Evolutionary conservation across 2,113 vertebrate species (phyloP), one percentile per base, ranked within the genome.

Genomic region (Grallaria varia): DNA sequence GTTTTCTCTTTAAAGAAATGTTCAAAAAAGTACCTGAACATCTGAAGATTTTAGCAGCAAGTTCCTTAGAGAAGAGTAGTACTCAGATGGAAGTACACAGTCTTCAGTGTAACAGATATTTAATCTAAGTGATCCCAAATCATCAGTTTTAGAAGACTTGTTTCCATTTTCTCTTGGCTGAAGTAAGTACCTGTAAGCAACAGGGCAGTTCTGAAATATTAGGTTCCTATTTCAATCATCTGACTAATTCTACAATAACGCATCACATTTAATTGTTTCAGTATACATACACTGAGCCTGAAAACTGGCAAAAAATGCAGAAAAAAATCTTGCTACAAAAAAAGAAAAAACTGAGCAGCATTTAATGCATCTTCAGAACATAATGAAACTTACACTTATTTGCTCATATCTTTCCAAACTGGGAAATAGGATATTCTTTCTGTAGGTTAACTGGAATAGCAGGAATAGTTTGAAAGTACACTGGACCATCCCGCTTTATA

Each of bases 31-130:
- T 98, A 99, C 99, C 99, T 99, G 98, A 95, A 99, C 97, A 87
- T 99, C 99, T 63, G 99, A 97, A 72, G 99, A 99, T 97, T 99
- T 99, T 96, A 99, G 98, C 98, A 99, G 98, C 98, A 99, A 97
- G 75, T 98, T 98, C 98, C 98, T 99, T 90, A 99, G 98, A 84
- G 98, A 97, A 63, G 75, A 71, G 84, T 99, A 99, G 97, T 98
- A 99, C 89, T 98, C 97, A 87, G 99, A 98, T 21, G 99, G 98
- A 98, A 99, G 98, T 69, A 99, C 99, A n/a, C 93, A 99, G 97
- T 99, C 99, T 97, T 99, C 99, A 71, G 98, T 99, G 90, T 99
- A 99, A 96, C 98, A 99, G 95, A 99, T 98, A 94, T 99, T 99
- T 95, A 99, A 95, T 53, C 99, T 98, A 92, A 99, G 97, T 16